Evolutionary conservation across 2,888 invertebrate species (phyloP).

Genomic region (Rhopalosiphum nymphaeae): DNA sequence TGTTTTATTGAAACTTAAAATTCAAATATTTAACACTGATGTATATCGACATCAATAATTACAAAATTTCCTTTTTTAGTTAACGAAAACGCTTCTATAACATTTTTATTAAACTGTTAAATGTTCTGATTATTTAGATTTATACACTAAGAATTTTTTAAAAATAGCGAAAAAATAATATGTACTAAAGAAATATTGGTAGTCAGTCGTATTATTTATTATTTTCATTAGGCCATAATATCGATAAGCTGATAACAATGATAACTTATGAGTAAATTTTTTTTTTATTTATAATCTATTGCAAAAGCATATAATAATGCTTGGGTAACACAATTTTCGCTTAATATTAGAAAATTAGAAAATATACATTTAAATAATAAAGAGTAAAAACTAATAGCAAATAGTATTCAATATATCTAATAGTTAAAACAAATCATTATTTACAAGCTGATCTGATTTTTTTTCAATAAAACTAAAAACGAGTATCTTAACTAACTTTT

Average conservation of each 20-base stretch:
- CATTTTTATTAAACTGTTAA: not conserved
- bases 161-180: not conserved
- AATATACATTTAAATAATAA: not conserved
- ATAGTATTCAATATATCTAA: not conserved
- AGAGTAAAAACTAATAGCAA: not conserved
- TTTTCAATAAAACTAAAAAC: conserved; percentile 34
- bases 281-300: not conserved
- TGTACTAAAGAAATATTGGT: not conserved
- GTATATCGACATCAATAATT: not conserved
- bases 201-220: not conserved
- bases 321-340: not conserved
- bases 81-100: not conserved
- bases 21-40: not conserved
- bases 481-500: conserved; percentile 20
- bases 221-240: not conserved
- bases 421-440: not conserved
- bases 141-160: not conserved
- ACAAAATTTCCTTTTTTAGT: not conserved
- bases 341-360: not conserved
- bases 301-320: not conserved
- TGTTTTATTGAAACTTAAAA: not conserved
- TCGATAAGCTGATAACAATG: not conserved
- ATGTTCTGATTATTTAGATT: not conserved
- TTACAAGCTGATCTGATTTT: not conserved
- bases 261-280: too few species aligned